Conservation (phyloP, 2,113 vertebrate species). For the Dolichotis patagonum region DNA sequence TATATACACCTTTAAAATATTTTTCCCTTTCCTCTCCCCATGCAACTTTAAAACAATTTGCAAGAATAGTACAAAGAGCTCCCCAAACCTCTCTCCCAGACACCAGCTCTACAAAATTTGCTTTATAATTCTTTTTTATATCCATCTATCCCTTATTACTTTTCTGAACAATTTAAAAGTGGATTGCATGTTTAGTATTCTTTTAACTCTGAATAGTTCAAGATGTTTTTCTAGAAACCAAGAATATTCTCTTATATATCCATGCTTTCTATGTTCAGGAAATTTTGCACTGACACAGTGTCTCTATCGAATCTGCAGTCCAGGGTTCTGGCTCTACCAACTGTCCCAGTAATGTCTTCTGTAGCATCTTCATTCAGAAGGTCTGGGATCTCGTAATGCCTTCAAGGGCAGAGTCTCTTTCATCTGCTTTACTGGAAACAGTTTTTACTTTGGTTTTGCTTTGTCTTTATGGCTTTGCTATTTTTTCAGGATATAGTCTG, state of each 20-base stretch:
- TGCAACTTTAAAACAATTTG: neutral
- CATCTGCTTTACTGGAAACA: neutral
- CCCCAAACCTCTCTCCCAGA: neutral
- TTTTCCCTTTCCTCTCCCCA: neutral
- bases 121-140: neutral
- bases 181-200: neutral
- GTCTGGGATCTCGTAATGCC: neutral
- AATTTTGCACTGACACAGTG: neutral
- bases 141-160: neutral
- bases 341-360: neutral
- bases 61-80: neutral
- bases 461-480: neutral
- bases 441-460: neutral
- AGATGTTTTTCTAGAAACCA: neutral
- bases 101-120: neutral
- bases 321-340: neutral
- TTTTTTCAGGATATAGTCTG: neutral
- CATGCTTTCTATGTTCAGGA: neutral
- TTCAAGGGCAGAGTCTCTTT: neutral
- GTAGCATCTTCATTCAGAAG: neutral
- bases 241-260: neutral
- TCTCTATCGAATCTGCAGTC: neutral
- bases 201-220: constrained; percentile 27
- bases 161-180: neutral
- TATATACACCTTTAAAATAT: neutral